Base-by-base conservation (phyloP, 2,113 vertebrate genomes). In the Orcinus orca region DNA sequence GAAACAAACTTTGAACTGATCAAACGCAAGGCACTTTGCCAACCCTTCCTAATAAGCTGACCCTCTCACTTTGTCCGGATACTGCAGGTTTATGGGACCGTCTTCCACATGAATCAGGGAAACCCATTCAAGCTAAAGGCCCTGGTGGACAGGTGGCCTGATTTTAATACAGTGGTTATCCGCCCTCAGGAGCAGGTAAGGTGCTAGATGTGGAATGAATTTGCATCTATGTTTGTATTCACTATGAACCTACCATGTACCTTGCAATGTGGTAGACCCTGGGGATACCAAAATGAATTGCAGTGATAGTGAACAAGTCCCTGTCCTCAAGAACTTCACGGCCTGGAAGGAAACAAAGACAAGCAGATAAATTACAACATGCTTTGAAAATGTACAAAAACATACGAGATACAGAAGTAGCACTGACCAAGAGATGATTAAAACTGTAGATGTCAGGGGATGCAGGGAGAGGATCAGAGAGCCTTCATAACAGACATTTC, bases 111-210 rank as follows among this genome's bases (percentile, higher is more conserved):
- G 12, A 97, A 89, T 36, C 88, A 84, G 15, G 96, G 97, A 71
- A 98, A 98, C 38, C 96, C 96, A 0, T 98, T 98, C 79, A 97
- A 89, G 0, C 79, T 97, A n/a, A 97, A 96, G 71, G 97, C 79
- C 20, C 1, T 98, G 33, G 98, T 98, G 14, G 97, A 98, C 91
- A 97, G 74, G 50, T 98, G 98, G 97, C 97, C 97, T 87, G 93
- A 97, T 71, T 98, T 97, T 83, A 93, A 79, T 6, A 98, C 98
- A 20, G 98, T 97, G 41, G 88, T 98, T 11, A 38, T 97, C 31
- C 83, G 95, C 33, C 97, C 97, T 71, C 91, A 80, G n/a, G 93
- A 97, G 74, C 71, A 97, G 96, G 95, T 98, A 93, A 97, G 90
- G 6, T 62, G 47, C 26, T 11, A 21, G 10, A 5, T 4, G 18